Evolutionary conservation across 2,888 invertebrate species (phyloP).

Genomic region (Stramonita haemastoma): DNA sequence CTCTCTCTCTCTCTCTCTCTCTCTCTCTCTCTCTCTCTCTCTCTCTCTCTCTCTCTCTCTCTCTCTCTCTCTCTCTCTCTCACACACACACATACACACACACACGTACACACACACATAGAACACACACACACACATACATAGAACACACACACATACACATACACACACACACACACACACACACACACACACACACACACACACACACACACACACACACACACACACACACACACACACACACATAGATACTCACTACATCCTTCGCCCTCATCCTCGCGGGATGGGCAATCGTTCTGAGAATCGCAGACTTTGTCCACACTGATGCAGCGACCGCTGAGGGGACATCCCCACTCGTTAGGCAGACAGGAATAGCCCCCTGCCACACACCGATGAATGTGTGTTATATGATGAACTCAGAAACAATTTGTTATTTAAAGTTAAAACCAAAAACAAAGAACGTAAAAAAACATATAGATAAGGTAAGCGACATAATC

Average conservation of each 20-base stretch:
- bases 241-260: slow-evolving; percentile 84
- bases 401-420: too few species aligned
- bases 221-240: too few species aligned
- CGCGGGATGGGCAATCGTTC: slow-evolving; percentile 90
- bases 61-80: neutral
- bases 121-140: too few species aligned
- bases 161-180: too few species aligned
- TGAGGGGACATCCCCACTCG: slow-evolving; percentile 70
- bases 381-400: slow-evolving; percentile 50
- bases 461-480: too few species aligned
- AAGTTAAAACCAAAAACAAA: too few species aligned
- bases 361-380: slow-evolving; percentile 62
- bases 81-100: neutral
- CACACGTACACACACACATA: neutral
- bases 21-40: slow-evolving; percentile 5
- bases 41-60: slow-evolving; percentile 22
- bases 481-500: too few species aligned
- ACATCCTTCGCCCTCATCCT: slow-evolving; percentile 93
- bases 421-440: too few species aligned
- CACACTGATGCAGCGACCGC: slow-evolving; percentile 86
- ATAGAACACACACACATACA: neutral
- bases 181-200: too few species aligned
- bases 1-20: slow-evolving; percentile 3
- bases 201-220: too few species aligned
- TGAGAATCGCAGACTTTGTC: slow-evolving; percentile 92